Evolutionary conservation across 2,888 invertebrate genomes (phyloP).

Genomic region (Scaeva pyrastri): DNA sequence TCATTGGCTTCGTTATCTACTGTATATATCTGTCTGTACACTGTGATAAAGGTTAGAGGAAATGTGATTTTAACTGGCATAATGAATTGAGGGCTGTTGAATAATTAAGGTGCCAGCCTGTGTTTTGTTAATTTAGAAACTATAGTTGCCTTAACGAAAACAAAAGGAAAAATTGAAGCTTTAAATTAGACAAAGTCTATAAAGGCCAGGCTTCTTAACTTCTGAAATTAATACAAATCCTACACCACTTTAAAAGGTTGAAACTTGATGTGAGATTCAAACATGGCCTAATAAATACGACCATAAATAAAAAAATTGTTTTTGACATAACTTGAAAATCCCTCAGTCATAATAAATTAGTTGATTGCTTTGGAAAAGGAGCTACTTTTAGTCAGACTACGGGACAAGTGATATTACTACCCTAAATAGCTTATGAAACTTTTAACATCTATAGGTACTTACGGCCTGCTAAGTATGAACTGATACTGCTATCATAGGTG

Average conservation of each 20-base stretch:
- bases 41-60: conserved; percentile 27
- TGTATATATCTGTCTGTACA: neutral
- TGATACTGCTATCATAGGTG: too few species aligned
- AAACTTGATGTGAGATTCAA: neutral
- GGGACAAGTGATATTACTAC: too few species aligned
- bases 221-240: too few species aligned
- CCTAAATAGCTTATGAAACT: too few species aligned
- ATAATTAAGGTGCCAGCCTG: conserved; percentile 26
- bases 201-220: neutral
- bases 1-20: conserved; percentile 25
- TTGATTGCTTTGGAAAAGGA: too few species aligned
- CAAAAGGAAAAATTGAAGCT: neutral
- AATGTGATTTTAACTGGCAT: conserved; percentile 40
- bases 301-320: too few species aligned
- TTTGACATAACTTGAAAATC: too few species aligned
- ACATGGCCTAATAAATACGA: too few species aligned
- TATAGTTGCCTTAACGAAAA: neutral
- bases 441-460: too few species aligned
- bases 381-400: too few species aligned
- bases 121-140: neutral
- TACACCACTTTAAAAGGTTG: neutral
- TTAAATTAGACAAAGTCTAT: neutral
- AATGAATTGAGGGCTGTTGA: conserved; percentile 33
- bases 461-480: too few species aligned
- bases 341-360: too few species aligned